Conservation (phyloP, 2,797 vertebrate genomes). For the Falco naumanni region DNA sequence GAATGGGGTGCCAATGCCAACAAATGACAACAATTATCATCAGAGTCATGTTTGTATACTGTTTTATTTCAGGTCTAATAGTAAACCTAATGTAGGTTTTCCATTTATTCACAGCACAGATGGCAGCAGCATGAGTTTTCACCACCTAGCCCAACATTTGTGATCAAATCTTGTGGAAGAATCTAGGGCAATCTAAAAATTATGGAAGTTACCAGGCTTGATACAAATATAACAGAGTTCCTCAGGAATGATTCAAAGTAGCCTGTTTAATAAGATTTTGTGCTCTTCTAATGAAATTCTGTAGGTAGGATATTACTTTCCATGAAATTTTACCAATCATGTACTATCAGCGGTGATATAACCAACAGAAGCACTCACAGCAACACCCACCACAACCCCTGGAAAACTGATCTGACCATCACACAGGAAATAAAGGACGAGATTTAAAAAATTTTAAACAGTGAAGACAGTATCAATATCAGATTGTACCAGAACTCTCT, state of each 20-base stretch:
- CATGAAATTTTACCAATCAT: neutral
- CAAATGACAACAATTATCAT: conserved; percentile 14
- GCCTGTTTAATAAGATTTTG: neutral
- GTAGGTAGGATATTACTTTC: neutral
- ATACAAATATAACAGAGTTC: neutral
- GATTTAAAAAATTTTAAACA: neutral
- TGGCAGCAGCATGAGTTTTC: conserved; percentile 52
- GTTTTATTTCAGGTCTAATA: neutral
- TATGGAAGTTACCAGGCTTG: neutral
- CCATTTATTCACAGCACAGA: conserved; percentile 56
- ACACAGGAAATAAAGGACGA: neutral
- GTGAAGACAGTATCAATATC: neutral
- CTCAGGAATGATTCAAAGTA: neutral
- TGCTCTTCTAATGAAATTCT: neutral
- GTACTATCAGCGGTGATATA: neutral
- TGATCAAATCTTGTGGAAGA: neutral
- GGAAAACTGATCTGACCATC: neutral
- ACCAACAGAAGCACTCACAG: neutral
- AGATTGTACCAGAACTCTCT: neutral
- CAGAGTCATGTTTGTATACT: conserved; percentile 25
- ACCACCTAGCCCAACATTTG: conserved; percentile 29
- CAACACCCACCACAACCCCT: neutral
- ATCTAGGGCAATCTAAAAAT: neutral
- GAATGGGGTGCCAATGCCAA: neutral
- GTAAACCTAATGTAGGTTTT: conserved; percentile 31